Conservation (phyloP, 2,888 invertebrate genomes). For the Drosophila multiciliata region DNA sequence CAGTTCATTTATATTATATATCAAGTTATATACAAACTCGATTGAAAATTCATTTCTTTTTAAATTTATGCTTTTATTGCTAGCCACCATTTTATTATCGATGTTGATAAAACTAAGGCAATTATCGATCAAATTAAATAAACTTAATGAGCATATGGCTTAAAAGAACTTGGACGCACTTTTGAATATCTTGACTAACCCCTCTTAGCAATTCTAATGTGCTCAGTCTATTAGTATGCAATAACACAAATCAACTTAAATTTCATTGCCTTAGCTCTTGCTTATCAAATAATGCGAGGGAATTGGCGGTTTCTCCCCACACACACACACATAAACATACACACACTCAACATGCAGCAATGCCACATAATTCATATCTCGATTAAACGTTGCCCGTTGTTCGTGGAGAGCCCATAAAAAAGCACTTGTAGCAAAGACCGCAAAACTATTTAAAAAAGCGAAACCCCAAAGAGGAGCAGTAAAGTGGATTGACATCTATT, state of each 20-base stretch:
- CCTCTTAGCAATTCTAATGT: not conserved
- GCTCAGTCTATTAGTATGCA: not conserved
- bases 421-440: constrained; percentile 41
- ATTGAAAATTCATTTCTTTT: no score
- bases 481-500: not conserved
- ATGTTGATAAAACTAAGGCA: not conserved
- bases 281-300: constrained; percentile 16
- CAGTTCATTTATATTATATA: no score
- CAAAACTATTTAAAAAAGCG: constrained; percentile 35
- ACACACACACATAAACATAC: not conserved
- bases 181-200: not conserved
- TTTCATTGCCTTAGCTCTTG: not conserved
- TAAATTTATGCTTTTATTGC: not conserved
- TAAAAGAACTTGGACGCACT: not conserved
- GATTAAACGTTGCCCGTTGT: constrained; percentile 24
- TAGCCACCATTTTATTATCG: not conserved
- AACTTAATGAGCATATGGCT: not conserved
- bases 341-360: constrained; percentile 1
- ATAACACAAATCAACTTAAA: not conserved
- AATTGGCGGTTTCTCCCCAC: constrained; percentile 1
- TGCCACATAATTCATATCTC: constrained; percentile 23
- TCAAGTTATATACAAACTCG: no score
- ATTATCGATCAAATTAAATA: not conserved
- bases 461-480: constrained; percentile 31
- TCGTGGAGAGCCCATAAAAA: constrained; percentile 49